These are phyloP conservation scores for Heliconius himera DNA, from an alignment of 1,140 invertebrate species.

Conservation along the genomic window DNA sequence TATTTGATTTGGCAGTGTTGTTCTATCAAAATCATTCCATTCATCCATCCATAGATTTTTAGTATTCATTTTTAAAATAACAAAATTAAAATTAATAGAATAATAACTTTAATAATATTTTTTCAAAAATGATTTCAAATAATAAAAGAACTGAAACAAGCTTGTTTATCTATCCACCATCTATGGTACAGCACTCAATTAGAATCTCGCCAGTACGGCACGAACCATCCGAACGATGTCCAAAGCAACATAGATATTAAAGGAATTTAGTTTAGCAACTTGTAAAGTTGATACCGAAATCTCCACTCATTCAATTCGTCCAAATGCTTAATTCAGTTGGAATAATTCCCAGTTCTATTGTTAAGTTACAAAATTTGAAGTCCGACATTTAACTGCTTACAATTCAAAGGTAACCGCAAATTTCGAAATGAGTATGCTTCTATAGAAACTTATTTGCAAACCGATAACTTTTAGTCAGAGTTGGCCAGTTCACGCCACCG, in stretches of 20 bases:
- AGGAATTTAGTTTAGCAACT: constrained; percentile 56
- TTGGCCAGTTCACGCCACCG: constrained; percentile 56
- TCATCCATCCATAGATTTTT: neutral
- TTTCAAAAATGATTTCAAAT: constrained; percentile 16
- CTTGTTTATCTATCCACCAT: neutral
- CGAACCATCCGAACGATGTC: constrained; percentile 36
- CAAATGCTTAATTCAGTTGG: constrained; percentile 74
- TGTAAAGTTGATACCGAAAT: constrained; percentile 71
- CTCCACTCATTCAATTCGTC: constrained; percentile 69
- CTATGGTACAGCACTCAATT: constrained; percentile 11
- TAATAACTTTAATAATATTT: too few relatives aligned
- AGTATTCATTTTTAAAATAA: neutral
- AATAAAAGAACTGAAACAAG: neutral
- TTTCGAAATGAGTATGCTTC: constrained; percentile 71
- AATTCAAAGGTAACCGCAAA: constrained; percentile 79
- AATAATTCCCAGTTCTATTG: constrained; percentile 78
- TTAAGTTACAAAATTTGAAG: constrained; percentile 75
- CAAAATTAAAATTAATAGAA: neutral
- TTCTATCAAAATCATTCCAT: neutral
- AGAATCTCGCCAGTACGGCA: constrained; percentile 28
- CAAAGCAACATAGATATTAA: constrained; percentile 46
- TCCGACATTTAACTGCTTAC: constrained; percentile 76
- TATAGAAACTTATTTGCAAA: constrained; percentile 75
- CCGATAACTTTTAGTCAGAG: constrained; percentile 72
- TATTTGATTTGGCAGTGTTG: too few relatives aligned